A percentile compares a stretch with the other conserved stretches of the same genome.
Evolutionary conservation across 1,140 invertebrate species (phyloP).

Genomic region (Plutomurus gul): DNA sequence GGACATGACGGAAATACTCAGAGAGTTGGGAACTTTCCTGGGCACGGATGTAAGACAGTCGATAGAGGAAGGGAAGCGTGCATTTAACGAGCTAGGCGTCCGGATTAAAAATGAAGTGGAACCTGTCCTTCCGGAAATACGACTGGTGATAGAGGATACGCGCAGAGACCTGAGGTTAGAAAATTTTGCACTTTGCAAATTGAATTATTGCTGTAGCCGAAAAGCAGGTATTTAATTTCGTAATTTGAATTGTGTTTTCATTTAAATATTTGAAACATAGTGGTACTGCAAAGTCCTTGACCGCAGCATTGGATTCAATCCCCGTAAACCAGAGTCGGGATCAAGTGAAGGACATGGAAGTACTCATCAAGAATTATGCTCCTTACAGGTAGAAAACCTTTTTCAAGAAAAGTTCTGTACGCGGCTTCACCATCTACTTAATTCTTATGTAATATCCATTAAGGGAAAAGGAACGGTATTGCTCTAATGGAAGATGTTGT

Average conservation of each 20-base stretch:
- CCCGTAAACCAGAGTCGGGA: constrained; percentile 18
- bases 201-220: too few species aligned
- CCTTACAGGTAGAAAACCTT: constrained; percentile 37
- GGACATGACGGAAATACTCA: constrained; percentile 48
- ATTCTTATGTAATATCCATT: too few species aligned
- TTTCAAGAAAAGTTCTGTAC: too few species aligned
- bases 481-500: too few species aligned
- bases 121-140: constrained; percentile 43
- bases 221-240: too few species aligned
- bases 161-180: constrained; percentile 39
- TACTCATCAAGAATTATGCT: constrained; percentile 37
- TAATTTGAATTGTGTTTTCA: too few species aligned
- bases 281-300: constrained; percentile 20
- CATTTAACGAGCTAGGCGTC: constrained; percentile 42
- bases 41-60: constrained; percentile 36
- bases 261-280: too few species aligned
- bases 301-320: constrained; percentile 31
- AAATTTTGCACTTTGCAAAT: too few species aligned
- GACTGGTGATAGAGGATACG: constrained; percentile 33
- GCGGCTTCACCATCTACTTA: too few species aligned
- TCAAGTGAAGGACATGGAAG: constrained; percentile 28
- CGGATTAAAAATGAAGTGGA: constrained; percentile 42
- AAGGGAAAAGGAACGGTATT: too few species aligned
- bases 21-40: constrained; percentile 40
- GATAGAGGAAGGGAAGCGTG: constrained; percentile 40